phyloP scores from a whole-genome alignment of 2,113 vertebrate species.

The Ovis aries region DNA sequence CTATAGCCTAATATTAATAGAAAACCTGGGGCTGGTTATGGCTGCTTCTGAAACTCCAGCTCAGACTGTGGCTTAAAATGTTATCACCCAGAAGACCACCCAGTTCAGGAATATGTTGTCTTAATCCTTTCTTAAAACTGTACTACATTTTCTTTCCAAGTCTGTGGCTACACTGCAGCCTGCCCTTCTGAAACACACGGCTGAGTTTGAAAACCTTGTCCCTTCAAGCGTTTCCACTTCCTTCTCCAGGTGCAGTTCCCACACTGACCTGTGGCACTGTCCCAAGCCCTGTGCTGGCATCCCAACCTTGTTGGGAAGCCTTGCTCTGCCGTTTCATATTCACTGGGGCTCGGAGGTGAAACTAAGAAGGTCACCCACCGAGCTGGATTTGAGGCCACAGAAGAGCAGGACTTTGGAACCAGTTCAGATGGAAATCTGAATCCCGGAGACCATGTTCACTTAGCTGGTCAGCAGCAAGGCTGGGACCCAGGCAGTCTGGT shows the following conservation, averaged over 20 bases:
- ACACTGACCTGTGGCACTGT: rapidly evolving
- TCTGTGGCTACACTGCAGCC: not conserved
- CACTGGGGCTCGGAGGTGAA: not conserved
- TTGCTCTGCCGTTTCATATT: not conserved
- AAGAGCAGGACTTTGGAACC: not conserved
- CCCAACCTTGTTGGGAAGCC: not conserved
- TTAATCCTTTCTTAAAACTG: not conserved
- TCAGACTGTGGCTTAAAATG: not conserved
- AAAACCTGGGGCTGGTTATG: not conserved
- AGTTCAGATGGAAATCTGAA: not conserved
- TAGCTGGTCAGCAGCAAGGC: not conserved
- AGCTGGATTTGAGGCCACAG: not conserved
- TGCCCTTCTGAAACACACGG: not conserved
- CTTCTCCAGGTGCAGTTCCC: not conserved
- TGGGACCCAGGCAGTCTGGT: not conserved
- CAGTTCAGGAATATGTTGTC: not conserved
- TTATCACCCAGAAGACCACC: not conserved
- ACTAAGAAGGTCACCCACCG: not conserved
- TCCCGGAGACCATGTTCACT: not conserved
- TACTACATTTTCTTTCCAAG: not conserved
- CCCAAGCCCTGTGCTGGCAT: not conserved
- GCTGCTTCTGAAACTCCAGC: not conserved
- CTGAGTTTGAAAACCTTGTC: not conserved
- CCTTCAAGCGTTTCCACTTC: not conserved
- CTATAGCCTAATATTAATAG: not conserved